Evolutionary conservation across 1,140 invertebrate species (phyloP), one percentile per base, ranked within the genome.

Genomic region (Ctenoplectra terminalis): DNA sequence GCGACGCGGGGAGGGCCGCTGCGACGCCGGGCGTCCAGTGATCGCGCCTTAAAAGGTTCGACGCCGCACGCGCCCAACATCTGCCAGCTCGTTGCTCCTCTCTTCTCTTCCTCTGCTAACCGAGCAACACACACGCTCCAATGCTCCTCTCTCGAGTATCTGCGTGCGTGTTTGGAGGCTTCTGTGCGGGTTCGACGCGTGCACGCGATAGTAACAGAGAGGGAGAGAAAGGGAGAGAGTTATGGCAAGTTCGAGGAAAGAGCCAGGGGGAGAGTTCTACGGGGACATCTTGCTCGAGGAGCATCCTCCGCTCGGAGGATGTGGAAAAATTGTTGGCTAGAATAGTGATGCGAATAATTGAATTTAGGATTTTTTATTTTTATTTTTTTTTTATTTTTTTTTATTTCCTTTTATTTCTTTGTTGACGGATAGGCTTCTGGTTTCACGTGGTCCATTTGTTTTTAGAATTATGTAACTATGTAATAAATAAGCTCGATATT

Each of bases 41-140:
- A 93, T 93, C 93, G 93, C 93, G 92, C 93, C 93, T 93, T 93
- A 93, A 93, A 94, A 93, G 93, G 92, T 90, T 93, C 93, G 93
- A 93, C 93, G 93, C 92, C 93, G 93, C 92, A 93, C 93, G 93
- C 93, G 92, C 92, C 92, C 89, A 88, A 90, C 93, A 93, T 92
- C 92, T 91, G 92, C 93, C 92, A 92, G 90, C 83, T 83, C 78
- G 78, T 66, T 75, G 71, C 70, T 70, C 73, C 83, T 60, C 58
- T 74, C 83, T 37, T 64, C 73, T 71, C 50, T 83, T 58, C 20
- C 83, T 63, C 73, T 77, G 84, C 50, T 64, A 69, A 43, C 52
- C 43, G 31, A 67, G 72, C 48, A 40, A 66, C 48, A 26, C 70
- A 77, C 77, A 64, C 78, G 61, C 72, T 40, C 73, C 60, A 48